Evolutionary conservation across 2,888 invertebrate genomes (phyloP), one percentile per base, ranked within the genome.

Genomic region (Sinhomidia bicolor): DNA sequence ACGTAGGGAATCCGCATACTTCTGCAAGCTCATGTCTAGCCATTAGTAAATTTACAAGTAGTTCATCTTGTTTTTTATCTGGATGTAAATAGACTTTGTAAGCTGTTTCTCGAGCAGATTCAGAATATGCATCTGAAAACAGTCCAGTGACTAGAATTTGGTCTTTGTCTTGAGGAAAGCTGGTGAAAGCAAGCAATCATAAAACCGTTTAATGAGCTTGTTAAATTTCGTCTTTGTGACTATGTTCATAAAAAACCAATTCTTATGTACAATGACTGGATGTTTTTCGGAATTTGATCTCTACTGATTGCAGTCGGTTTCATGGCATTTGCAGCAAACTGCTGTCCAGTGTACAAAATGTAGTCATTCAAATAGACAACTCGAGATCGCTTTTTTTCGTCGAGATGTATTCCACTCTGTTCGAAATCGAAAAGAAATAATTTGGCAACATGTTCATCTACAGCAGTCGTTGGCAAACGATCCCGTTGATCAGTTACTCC

Each of bases 341-440:
- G 94, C 93, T 98, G 98, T 0, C 98, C 98, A 0, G 96, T 94
- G 93, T 95, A 93, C 41, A 99, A 94, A 90, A 99, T 98, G 79
- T 95, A 94, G 93, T 99, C 97, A 93, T 98, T 99, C 26, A 99
- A 94, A 0, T 95, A 94, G 0, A 99, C 99, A 71, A 99, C 98
- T 92, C 94, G 93, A 85, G 94, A 94, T 29, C 98, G 94, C 62
- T 96, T 95, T 0, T 94, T 94, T 90, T 97, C 96, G 9, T 96
- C 95, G 88, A 99, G 94, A 93, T 99, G 99, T 89, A 99, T 99
- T 1, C 99, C 99, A 93, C 98, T 97, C 93, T 99, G 98, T 93
- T 99, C 99, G 94, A 99, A 99, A 94, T 99, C 99, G 93, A 98
- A 98, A 6, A 99, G 94, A 93, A 99, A 99, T 68, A 99, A 94